These are phyloP conservation scores for Oryzias dopingdopingensis DNA, from an alignment of 2,797 vertebrate species.

Conservation along the genomic window DNA sequence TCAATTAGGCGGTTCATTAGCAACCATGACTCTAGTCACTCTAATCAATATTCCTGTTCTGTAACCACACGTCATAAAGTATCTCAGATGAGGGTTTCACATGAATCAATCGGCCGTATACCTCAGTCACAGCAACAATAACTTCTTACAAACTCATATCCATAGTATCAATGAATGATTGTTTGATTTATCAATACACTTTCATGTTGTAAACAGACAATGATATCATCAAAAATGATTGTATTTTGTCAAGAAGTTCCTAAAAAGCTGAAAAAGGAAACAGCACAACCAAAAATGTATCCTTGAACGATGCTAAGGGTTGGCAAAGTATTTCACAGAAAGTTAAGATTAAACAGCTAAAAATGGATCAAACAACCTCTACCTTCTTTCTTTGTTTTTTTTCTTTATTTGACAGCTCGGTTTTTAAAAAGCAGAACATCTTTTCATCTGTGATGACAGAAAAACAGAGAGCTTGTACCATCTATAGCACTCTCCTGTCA, in stretches of 20 bases:
- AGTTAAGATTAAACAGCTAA: not conserved
- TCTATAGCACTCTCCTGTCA: constrained; percentile 22
- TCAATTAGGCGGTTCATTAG: constrained; percentile 20
- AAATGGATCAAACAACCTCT: constrained; percentile 11
- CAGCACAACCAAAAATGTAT: not conserved
- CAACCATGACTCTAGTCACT: constrained; percentile 16
- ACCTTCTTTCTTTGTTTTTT: constrained; percentile 11
- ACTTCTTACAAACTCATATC: no score
- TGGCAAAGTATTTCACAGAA: not conserved
- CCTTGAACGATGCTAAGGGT: not conserved
- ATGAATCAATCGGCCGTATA: constrained; percentile 20
- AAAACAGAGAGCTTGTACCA: constrained; percentile 5
- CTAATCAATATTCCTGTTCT: constrained; percentile 48
- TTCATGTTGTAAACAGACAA: constrained; percentile 18
- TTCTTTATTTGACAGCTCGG: constrained; percentile 3
- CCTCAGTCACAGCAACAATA: not conserved
- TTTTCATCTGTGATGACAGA: constrained; percentile 19
- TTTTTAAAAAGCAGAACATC: constrained; percentile 9
- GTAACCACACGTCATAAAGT: constrained; percentile 46
- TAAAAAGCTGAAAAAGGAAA: not conserved
- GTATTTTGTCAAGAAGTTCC: not conserved
- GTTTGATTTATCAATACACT: not conserved
- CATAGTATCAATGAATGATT: no score
- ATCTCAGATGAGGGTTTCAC: constrained; percentile 4
- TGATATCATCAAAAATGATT: not conserved